phyloP scores from a whole-genome alignment of 2,888 invertebrate species.

The Drosophila dives region DNA sequence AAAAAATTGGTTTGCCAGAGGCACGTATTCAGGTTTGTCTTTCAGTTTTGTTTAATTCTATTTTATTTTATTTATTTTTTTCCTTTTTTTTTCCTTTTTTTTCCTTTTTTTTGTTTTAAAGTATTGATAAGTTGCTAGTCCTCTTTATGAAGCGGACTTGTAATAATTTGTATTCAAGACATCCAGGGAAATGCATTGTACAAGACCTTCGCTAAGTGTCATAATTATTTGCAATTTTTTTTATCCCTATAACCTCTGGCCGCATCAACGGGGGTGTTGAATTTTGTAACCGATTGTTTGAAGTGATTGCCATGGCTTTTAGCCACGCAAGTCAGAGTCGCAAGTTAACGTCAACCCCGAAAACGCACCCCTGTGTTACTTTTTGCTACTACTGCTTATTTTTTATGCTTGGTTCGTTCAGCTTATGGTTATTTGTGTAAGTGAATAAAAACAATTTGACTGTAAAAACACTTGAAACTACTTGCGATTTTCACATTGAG shows the following conservation, averaged over 20 bases:
- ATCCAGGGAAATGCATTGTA: not conserved
- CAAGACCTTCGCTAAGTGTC: not conserved
- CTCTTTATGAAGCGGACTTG: not conserved
- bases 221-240: slow-evolving; percentile 11
- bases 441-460: slow-evolving; percentile 79
- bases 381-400: slow-evolving; percentile 48
- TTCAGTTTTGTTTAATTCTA: slow-evolving; percentile 84
- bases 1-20: slow-evolving; percentile 99
- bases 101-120: slow-evolving; percentile 3
- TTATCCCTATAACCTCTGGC: not conserved
- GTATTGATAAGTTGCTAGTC: not conserved
- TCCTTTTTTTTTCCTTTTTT: slow-evolving; percentile 13
- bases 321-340: slow-evolving; percentile 22
- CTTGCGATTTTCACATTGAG: slow-evolving; percentile 66
- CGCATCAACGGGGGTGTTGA: slow-evolving; percentile 10
- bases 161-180: not conserved
- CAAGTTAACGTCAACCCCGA: slow-evolving; percentile 55
- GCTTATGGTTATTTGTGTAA: slow-evolving; percentile 68
- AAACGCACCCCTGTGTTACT: slow-evolving; percentile 48
- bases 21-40: slow-evolving; percentile 97
- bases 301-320: slow-evolving; percentile 37
- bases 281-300: slow-evolving; percentile 26
- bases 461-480: slow-evolving; percentile 76
- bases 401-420: slow-evolving; percentile 28
- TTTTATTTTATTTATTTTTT: slow-evolving; percentile 45